Evolutionary conservation across 2,113 vertebrate genomes (phyloP).

Genomic region (Coreoperca whiteheadi): DNA sequence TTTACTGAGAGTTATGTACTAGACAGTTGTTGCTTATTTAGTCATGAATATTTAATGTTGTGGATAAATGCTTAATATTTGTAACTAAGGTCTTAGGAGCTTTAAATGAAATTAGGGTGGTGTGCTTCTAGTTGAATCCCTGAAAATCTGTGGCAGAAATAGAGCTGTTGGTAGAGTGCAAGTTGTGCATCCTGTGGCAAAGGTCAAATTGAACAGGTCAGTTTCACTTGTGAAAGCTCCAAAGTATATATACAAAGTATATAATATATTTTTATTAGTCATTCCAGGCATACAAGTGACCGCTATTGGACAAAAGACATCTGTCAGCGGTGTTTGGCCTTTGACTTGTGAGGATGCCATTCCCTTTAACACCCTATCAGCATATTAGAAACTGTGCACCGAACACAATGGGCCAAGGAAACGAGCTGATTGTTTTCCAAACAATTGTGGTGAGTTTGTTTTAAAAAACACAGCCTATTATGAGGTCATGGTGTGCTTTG

Average conservation of each 20-base stretch:
- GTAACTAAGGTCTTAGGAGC: not conserved
- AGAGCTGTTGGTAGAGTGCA: not conserved
- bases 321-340: conserved; percentile 20
- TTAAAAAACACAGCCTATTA: conserved; percentile 30
- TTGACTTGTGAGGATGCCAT: conserved; percentile 36
- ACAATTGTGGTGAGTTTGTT: conserved; percentile 38
- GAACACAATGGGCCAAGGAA: conserved; percentile 6
- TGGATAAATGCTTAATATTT: not conserved
- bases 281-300: conserved; percentile 25
- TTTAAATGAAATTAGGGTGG: not conserved
- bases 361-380: conserved; percentile 5
- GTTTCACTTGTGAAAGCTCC: conserved; percentile 18
- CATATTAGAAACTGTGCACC: not conserved
- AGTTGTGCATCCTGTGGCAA: not conserved
- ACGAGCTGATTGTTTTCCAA: conserved; percentile 25
- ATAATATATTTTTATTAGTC: conserved; percentile 26
- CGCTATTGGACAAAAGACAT: conserved; percentile 8
- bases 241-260: conserved; percentile 2
- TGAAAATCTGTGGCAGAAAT: not conserved
- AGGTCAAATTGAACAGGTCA: conserved; percentile 30
- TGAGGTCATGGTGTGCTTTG: conserved; percentile 46
- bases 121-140: not conserved
- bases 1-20: no score
- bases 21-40: not conserved
- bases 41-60: not conserved